Percentiles rank a stretch among this genome's conserved stretches.
Evolutionary conservation across 2,888 invertebrate genomes (phyloP).

Genomic region (Diarsia mendica): DNA sequence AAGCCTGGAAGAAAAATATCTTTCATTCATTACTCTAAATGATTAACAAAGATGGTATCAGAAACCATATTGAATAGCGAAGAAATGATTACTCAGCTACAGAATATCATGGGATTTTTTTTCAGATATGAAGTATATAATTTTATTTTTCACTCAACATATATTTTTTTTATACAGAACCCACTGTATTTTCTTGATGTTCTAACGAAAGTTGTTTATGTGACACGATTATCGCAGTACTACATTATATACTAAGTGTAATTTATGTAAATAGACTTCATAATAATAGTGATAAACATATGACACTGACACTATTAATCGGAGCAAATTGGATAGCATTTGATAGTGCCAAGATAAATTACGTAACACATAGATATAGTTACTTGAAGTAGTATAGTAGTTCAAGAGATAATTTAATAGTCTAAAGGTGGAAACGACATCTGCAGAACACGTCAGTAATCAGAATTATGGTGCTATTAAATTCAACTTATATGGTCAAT

Average conservation of each 20-base stretch:
- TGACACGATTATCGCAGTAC: slow-evolving; percentile 20
- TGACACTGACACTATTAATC: slow-evolving; percentile 62
- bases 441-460: neutral
- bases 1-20: too few species aligned
- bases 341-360: slow-evolving; percentile 26
- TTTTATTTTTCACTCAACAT: neutral
- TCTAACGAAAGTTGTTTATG: slow-evolving; percentile 14
- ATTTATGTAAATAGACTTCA: slow-evolving; percentile 56
- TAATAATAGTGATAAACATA: slow-evolving; percentile 47
- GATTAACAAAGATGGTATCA: too few species aligned
- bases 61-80: too few species aligned
- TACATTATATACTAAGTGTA: slow-evolving; percentile 37
- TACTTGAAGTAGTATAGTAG: neutral
- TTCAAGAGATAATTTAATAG: neutral
- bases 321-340: slow-evolving; percentile 38
- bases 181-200: neutral
- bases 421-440: slow-evolving; percentile 22
- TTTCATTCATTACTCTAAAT: too few species aligned
- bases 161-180: neutral
- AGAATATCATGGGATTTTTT: too few species aligned
- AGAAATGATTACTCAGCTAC: too few species aligned
- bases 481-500: neutral
- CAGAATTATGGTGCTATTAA: neutral
- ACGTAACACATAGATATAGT: slow-evolving; percentile 7
- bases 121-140: too few species aligned